These are phyloP conservation scores for Gadopsis bispinosus DNA, from an alignment of 2,797 vertebrate genomes.

Conservation along the genomic window DNA sequence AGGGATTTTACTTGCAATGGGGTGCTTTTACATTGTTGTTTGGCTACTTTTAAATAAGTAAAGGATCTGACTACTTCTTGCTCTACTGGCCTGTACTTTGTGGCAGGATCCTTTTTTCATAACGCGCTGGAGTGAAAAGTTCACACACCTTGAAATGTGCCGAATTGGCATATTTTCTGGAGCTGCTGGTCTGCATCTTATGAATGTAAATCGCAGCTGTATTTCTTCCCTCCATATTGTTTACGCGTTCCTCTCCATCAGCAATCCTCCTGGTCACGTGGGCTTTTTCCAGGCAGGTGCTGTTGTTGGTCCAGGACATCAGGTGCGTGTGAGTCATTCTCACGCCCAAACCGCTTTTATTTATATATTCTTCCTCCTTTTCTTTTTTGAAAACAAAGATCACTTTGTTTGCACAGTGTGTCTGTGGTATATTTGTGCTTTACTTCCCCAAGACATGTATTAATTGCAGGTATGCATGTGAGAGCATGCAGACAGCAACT, in stretches of 20 bases:
- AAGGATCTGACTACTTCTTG: neutral
- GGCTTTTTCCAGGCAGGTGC: neutral
- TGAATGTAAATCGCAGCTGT: neutral
- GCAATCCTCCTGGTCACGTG: neutral
- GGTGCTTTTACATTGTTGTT: neutral
- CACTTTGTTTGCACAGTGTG: conserved; percentile 1
- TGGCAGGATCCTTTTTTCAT: neutral
- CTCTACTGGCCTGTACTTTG: neutral
- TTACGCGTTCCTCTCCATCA: neutral
- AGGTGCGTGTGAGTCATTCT: conserved; percentile 3
- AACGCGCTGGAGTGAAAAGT: conserved; percentile 4
- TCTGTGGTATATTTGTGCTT: neutral
- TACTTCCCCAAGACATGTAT: conserved; percentile 30
- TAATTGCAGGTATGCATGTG: conserved; percentile 46
- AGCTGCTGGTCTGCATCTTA: too few relatives aligned
- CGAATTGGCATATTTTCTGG: neutral
- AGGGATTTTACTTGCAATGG: too few relatives aligned
- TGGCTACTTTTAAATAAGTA: neutral
- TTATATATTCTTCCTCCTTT: neutral
- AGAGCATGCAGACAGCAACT: conserved; percentile 45
- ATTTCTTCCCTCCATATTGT: neutral
- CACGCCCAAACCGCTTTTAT: neutral
- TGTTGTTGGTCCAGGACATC: neutral
- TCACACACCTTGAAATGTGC: neutral
- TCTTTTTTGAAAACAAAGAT: neutral